phyloP scores from a whole-genome alignment of 2,888 invertebrate genomes.

The Sericinus montela region DNA sequence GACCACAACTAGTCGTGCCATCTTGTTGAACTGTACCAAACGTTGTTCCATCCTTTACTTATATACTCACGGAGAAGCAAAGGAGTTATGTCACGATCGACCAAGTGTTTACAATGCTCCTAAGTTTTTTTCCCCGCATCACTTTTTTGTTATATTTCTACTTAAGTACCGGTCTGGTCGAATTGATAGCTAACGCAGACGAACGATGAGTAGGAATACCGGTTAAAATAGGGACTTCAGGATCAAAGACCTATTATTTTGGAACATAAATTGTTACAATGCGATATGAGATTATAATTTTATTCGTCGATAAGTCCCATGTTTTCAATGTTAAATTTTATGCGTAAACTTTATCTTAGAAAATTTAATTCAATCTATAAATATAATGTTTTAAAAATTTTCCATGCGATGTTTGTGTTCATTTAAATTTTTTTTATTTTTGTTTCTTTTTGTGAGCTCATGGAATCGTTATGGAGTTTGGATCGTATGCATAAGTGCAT shows the following conservation, averaged over 20 bases:
- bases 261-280: not conserved
- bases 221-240: not conserved
- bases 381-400: too few relatives aligned
- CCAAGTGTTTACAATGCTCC: constrained; percentile 46
- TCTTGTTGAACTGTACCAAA: constrained; percentile 40
- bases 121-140: constrained; percentile 47
- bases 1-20: constrained; percentile 55
- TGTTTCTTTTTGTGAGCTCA: too few relatives aligned
- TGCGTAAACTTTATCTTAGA: too few relatives aligned
- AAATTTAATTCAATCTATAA: too few relatives aligned
- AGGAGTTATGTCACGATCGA: constrained; percentile 44
- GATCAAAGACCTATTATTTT: constrained; percentile 10
- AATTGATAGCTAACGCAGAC: constrained; percentile 5
- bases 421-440: too few relatives aligned
- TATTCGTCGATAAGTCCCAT: too few relatives aligned
- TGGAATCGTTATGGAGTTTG: too few relatives aligned
- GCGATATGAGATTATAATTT: not conserved
- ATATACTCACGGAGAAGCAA: constrained; percentile 40
- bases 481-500: too few relatives aligned
- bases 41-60: constrained; percentile 31
- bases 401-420: too few relatives aligned
- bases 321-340: too few relatives aligned
- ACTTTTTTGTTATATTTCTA: constrained; percentile 29
- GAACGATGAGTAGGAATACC: constrained; percentile 1
- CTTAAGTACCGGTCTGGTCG: constrained; percentile 12